Evolutionary conservation across 1,140 invertebrate species (phyloP), one percentile per base, ranked within the genome.

Genomic region (Trichoplusia ni): DNA sequence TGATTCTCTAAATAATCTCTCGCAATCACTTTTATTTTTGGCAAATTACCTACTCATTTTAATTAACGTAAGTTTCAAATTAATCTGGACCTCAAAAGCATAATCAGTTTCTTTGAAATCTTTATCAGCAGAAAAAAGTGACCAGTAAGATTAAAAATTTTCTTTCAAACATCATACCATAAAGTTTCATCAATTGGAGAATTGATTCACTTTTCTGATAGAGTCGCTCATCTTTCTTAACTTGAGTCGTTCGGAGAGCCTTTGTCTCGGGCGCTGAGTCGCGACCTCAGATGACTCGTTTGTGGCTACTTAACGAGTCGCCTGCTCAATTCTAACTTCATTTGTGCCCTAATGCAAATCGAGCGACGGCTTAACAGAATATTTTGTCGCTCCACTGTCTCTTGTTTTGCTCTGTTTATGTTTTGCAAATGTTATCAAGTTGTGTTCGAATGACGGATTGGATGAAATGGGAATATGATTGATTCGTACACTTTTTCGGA

Each of bases 261-360:
- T 54, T 61, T 67, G 31, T 54, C 37, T 42, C n/a, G 27, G 11
- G 53, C 14, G 13, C 58, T 23, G 49, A 58, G 37, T 31, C 60
- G 65, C 71, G 70, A 66, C 65, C 49, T 70, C 66, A 66, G 79
- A 73, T 77, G 72, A 79, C 75, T 80, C 79, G 79, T 81, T 78
- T 71, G 69, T 67, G 72, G 77, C 74, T 77, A 80, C 75, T 81
- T 80, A 80, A 73, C 67, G 61, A 76, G 69, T 72, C 75, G 16
- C 16, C 27, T 54, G 8, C 27, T 29, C 54, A 42, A 44, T 58
- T 44, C 37, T 58, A 44, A 58, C 37, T 47, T 47, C 42, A 49
- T 79, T 80, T 76, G 73, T 70, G 63, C 42, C 23, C 14, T 38
- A 31, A 31, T 58, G 54, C 38, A 58, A 58, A 58, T 58, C 54